These are phyloP conservation scores for Luperina testacea DNA, from an alignment of 2,888 invertebrate genomes.

Conservation along the genomic window DNA sequence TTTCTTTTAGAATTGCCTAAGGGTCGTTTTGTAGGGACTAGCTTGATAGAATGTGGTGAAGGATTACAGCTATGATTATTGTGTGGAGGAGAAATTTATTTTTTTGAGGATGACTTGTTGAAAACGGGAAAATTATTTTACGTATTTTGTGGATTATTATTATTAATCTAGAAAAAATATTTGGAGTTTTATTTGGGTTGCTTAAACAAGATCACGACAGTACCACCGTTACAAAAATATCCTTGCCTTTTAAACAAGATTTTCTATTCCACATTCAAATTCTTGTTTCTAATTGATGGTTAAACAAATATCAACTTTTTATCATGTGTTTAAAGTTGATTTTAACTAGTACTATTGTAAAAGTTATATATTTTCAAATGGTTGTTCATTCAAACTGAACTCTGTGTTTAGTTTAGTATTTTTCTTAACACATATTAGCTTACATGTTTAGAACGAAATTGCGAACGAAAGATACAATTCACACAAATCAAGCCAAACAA, in stretches of 20 bases:
- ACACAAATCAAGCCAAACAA: neutral
- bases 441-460: neutral
- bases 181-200: neutral
- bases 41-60: slow-evolving; percentile 43
- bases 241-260: neutral
- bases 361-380: neutral
- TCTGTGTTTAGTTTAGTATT: neutral
- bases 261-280: neutral
- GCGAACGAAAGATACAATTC: neutral
- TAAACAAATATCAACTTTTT: neutral
- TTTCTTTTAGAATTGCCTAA: slow-evolving; percentile 57
- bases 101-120: slow-evolving; percentile 7
- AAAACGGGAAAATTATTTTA: neutral
- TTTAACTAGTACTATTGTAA: neutral
- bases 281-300: neutral
- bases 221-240: no score
- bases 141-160: neutral
- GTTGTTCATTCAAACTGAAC: neutral
- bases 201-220: neutral
- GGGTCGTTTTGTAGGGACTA: slow-evolving; percentile 48
- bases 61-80: slow-evolving; percentile 50
- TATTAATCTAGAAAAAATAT: neutral
- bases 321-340: neutral
- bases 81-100: slow-evolving; percentile 17
- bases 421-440: neutral